Conservation (phyloP, 2,113 vertebrate species). For the Pluvianellus socialis region DNA sequence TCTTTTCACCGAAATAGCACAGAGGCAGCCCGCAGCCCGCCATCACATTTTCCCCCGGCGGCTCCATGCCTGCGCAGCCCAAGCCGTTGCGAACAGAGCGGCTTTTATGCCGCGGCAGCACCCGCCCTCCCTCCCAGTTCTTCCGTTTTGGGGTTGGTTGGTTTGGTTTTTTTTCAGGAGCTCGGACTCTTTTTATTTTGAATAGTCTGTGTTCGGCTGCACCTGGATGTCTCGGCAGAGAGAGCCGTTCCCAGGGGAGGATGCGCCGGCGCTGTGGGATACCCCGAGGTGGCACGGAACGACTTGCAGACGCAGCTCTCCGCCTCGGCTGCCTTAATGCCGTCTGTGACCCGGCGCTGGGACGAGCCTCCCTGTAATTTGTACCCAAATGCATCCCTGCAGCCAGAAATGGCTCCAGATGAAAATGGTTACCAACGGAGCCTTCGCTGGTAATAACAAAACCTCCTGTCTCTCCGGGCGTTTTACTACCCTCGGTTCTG, state of each 20-base stretch:
- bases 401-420: neutral
- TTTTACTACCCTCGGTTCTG: neutral
- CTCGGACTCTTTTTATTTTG: neutral
- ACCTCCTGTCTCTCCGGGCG: neutral
- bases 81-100: neutral
- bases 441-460: neutral
- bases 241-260: conserved; percentile 26
- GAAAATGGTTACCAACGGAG: neutral
- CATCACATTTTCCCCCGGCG: neutral
- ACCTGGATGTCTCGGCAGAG: conserved; percentile 10
- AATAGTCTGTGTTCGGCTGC: conserved; percentile 7
- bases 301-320: neutral
- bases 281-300: neutral
- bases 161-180: neutral
- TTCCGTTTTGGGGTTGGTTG: no score
- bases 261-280: neutral
- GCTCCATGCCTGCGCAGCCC: neutral
- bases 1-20: neutral
- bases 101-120: neutral
- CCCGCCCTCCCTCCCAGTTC: neutral
- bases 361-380: neutral
- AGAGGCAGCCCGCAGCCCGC: neutral
- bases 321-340: neutral
- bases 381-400: neutral
- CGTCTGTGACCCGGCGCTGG: neutral